Evolutionary conservation across 1,140 invertebrate species (phyloP).

Genomic region (Sipha flava): DNA sequence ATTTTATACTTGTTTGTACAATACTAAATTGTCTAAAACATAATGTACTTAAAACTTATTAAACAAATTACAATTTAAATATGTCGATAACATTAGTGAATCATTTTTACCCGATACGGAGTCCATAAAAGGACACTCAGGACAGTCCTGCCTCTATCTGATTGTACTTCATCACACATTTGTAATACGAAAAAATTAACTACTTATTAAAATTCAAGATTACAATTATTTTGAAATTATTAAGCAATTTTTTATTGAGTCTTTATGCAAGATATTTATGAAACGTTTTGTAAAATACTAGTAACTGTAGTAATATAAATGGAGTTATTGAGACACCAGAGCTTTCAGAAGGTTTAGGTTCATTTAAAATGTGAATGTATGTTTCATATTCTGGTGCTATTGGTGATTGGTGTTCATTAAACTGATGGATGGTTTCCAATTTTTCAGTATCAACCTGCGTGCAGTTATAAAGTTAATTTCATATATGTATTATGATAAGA

Average conservation of each 20-base stretch:
- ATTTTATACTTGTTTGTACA: no score
- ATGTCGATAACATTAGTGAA: no score
- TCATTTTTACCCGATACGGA: no score
- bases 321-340: neutral
- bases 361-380: neutral
- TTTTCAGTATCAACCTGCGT: neutral
- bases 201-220: neutral
- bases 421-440: neutral
- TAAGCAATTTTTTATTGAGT: neutral
- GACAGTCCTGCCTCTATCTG: no score
- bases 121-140: no score
- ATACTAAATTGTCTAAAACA: no score
- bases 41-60: no score
- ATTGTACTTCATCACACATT: no score
- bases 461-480: neutral
- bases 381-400: conserved; percentile 3
- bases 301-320: neutral
- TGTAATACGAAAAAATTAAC: no score
- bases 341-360: neutral
- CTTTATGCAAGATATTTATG: neutral
- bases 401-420: neutral
- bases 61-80: no score
- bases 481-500: no score
- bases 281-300: neutral
- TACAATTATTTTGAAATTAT: neutral